Percentiles rank a stretch among this genome's conserved stretches.
These are phyloP conservation scores for Luidia sarsii DNA, from an alignment of 53 echinoderm and acorn worm species.

Conservation along the genomic window DNA sequence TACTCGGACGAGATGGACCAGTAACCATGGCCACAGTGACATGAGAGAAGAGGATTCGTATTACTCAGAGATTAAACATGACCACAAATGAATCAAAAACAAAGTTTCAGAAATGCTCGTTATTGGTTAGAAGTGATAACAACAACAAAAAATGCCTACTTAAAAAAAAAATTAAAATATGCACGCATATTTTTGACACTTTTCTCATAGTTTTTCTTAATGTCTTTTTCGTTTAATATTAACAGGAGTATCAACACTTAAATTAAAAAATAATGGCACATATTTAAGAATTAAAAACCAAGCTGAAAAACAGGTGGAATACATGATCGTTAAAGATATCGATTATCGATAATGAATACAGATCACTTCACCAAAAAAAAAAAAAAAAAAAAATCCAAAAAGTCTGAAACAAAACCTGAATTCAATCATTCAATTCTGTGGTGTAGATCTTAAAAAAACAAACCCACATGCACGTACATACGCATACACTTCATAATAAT, in stretches of 20 bases:
- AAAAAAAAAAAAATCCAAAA: neutral
- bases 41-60: neutral
- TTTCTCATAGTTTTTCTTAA: neutral
- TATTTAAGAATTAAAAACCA: constrained; percentile 37
- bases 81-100: neutral
- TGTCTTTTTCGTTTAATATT: constrained; percentile 7
- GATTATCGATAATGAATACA: constrained; percentile 43
- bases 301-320: constrained; percentile 59
- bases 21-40: no score
- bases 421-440: neutral
- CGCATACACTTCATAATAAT: no score
- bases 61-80: constrained; percentile 4
- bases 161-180: constrained; percentile 18
- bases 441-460: neutral
- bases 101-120: constrained; percentile 15
- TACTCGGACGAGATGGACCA: no score
- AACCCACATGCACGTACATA: neutral
- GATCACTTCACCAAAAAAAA: constrained; percentile 50
- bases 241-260: constrained; percentile 52
- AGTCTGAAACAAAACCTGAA: no score
- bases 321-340: constrained; percentile 9
- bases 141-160: constrained; percentile 28
- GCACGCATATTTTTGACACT: constrained; percentile 30
- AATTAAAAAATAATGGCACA: constrained; percentile 58
- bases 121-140: neutral